Percentiles rank a stretch among this genome's conserved stretches.
These are phyloP conservation scores for Muscicapa adusta DNA, from an alignment of 2,113 vertebrate species.

Conservation along the genomic window DNA sequence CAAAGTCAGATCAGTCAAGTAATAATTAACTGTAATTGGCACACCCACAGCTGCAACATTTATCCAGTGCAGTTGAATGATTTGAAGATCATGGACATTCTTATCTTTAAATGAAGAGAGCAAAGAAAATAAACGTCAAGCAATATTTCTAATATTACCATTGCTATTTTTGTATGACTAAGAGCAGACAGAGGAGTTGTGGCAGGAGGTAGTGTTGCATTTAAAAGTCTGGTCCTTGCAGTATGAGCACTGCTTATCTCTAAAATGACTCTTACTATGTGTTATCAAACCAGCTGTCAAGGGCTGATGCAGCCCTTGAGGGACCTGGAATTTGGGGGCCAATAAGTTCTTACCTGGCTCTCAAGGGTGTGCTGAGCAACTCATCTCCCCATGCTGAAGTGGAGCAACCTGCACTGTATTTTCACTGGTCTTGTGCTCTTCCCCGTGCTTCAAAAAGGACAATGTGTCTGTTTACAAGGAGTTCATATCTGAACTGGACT, in stretches of 20 bases:
- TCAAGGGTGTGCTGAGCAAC: not conserved
- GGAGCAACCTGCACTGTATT: not conserved
- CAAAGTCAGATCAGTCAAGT: slow-evolving; percentile 60
- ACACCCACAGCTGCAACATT: slow-evolving; percentile 48
- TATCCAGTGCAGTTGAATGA: slow-evolving; percentile 30
- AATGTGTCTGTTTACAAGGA: not conserved
- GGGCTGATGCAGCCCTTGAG: not conserved
- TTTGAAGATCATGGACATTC: slow-evolving; percentile 47
- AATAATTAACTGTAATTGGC: slow-evolving; percentile 63
- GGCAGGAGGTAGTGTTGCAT: not conserved
- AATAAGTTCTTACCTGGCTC: not conserved
- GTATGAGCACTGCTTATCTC: not conserved
- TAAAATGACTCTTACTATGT: not conserved
- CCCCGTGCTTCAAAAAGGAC: rapidly evolving
- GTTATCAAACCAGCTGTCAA: not conserved
- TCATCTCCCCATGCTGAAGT: rapidly evolving
- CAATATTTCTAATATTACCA: slow-evolving; percentile 11
- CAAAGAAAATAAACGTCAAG: slow-evolving; percentile 46
- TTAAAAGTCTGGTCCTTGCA: not conserved
- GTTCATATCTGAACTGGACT: not conserved
- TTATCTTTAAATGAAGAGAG: slow-evolving; percentile 37
- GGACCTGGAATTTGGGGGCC: not conserved
- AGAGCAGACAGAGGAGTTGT: not conserved
- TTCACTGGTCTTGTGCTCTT: not conserved
- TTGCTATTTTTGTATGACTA: not conserved